phyloP scores from a whole-genome alignment of 1,140 invertebrate genomes.

The Bombus turneri region DNA sequence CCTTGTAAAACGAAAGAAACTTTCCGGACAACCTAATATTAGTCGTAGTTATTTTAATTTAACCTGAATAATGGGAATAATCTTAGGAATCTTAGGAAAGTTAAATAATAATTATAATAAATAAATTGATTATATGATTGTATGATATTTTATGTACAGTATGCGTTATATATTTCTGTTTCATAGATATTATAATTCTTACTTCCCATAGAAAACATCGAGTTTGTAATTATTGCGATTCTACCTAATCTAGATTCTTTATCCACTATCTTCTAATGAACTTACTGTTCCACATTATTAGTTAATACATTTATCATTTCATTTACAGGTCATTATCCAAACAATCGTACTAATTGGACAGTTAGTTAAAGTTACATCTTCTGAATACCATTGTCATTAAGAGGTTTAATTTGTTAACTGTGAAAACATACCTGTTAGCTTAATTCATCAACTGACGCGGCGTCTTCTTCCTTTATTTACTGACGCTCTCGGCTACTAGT shows the following conservation, averaged over 20 bases:
- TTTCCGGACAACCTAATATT: no score
- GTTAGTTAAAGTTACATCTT: neutral
- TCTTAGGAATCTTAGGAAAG: no score
- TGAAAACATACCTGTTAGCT: neutral
- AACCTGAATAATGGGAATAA: no score
- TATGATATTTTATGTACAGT: no score
- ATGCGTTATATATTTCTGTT: neutral
- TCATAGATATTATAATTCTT: neutral
- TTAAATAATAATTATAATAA: no score
- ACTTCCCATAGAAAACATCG: no score
- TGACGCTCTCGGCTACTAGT: slow-evolving; percentile 3
- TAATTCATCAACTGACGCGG: slow-evolving; percentile 3
- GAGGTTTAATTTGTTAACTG: slow-evolving; percentile 18
- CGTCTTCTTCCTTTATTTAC: slow-evolving; percentile 21
- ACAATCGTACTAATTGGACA: slow-evolving; percentile 8
- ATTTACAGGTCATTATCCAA: neutral
- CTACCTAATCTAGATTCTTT: neutral
- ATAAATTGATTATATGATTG: no score
- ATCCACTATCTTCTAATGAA: neutral
- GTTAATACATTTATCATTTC: neutral
- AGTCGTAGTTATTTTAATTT: no score
- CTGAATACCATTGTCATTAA: neutral
- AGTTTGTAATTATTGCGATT: neutral
- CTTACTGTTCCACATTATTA: neutral
- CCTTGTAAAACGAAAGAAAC: no score